phyloP scores from a whole-genome alignment of 2,113 vertebrate species.

The Polypterus senegalus region DNA sequence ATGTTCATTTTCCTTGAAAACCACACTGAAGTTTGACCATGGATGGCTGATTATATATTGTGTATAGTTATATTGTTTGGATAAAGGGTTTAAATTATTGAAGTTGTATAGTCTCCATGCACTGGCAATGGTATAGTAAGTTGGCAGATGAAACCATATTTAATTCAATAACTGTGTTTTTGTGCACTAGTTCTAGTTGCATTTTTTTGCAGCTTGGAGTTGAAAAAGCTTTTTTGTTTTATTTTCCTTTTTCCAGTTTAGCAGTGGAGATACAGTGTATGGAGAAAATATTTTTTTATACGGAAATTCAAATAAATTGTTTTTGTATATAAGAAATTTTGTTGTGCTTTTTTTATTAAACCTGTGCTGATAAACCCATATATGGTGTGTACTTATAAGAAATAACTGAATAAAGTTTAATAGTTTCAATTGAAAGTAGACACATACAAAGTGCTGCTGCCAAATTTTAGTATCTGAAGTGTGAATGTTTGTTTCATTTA shows the following conservation, averaged over 20 bases:
- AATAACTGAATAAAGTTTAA: too few species aligned
- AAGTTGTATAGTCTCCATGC: conserved; percentile 64
- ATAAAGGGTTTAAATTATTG: conserved; percentile 59
- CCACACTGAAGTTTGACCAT: conserved; percentile 24
- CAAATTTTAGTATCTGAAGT: too few species aligned
- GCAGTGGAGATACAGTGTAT: conserved; percentile 67
- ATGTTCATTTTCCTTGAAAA: conserved; percentile 22
- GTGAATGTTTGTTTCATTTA: too few species aligned
- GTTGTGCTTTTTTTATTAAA: conserved; percentile 19
- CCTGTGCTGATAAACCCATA: conserved; percentile 17
- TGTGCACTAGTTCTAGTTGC: conserved; percentile 43
- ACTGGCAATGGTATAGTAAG: conserved; percentile 53
- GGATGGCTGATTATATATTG: conserved; percentile 36
- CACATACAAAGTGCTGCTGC: too few species aligned
- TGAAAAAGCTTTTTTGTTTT: conserved; percentile 32
- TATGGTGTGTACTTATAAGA: too few species aligned
- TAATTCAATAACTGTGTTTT: conserved; percentile 58
- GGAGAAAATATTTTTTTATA: conserved; percentile 95
- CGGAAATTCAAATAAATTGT: conserved; percentile 86
- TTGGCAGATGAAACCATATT: conserved; percentile 61
- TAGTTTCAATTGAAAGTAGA: too few species aligned
- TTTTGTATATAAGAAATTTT: conserved; percentile 63
- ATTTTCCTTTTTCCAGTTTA: conserved; percentile 52
- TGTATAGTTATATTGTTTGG: conserved; percentile 52
- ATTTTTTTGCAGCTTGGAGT: conserved; percentile 53